Percentiles rank a stretch among this genome's conserved stretches.
These are phyloP conservation scores for Anadara kagoshimensis DNA, from an alignment of 1,140 invertebrate species.

Conservation along the genomic window DNA sequence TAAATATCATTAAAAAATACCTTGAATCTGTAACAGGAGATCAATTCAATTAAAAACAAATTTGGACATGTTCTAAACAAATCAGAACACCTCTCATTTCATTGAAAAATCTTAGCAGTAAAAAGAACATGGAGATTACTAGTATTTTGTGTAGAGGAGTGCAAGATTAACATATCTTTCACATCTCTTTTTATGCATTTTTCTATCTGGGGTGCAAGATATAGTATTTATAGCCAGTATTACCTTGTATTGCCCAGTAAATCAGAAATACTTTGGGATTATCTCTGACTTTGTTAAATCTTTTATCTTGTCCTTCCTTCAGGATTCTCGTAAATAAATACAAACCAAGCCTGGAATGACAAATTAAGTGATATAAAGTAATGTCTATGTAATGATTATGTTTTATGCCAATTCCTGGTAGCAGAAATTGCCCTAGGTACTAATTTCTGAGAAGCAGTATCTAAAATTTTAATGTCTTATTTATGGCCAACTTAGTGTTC, in stretches of 20 bases:
- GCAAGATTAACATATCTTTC: too few relatives aligned
- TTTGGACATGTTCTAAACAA: too few relatives aligned
- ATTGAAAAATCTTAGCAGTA: too few relatives aligned
- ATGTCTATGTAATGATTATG: background rate
- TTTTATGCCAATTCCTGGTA: background rate
- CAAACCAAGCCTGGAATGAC: slow-evolving; percentile 66
- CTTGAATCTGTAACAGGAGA: too few relatives aligned
- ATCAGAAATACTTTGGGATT: slow-evolving; percentile 66
- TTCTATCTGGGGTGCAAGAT: too few relatives aligned
- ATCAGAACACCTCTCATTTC: too few relatives aligned
- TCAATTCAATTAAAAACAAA: too few relatives aligned
- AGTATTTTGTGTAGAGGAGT: too few relatives aligned
- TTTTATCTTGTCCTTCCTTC: slow-evolving; percentile 68
- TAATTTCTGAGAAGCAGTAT: background rate
- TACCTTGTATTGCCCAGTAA: slow-evolving; percentile 74
- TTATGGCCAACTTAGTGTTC: too few relatives aligned
- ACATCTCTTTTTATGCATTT: too few relatives aligned
- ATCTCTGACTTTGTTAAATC: slow-evolving; percentile 70
- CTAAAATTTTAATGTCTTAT: background rate
- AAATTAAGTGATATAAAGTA: background rate
- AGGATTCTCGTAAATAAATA: slow-evolving; percentile 72
- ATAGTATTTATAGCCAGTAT: background rate
- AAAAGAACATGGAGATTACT: too few relatives aligned
- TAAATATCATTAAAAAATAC: background rate
- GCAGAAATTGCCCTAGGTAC: background rate